Base-by-base conservation (phyloP, 2,113 vertebrate species). In the Saguinus imperator region DNA sequence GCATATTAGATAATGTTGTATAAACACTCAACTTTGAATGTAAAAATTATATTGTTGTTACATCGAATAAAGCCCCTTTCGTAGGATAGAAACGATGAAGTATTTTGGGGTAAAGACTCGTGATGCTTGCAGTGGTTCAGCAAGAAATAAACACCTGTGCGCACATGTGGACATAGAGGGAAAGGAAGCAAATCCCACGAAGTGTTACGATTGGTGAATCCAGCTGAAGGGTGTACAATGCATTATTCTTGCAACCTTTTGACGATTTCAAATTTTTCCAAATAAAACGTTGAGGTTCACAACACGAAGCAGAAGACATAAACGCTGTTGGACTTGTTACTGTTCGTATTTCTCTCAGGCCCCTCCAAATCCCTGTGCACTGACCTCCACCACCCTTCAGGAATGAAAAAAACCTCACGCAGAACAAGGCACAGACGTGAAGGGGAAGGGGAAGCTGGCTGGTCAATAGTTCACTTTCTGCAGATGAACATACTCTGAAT, bases 261-360 rank as follows among this genome's bases (percentile, higher is more conserved):
- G 40, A 86, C 4, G 45, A 91, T 89, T 95, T 94, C 45, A 73
- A 35, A 89, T 85, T 80, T 77, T 87, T 90, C 40, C 27, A 61
- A 64, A 40, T 66, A 66, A 86, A 75, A 81, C 61, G 9, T 27
- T 83, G 27, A 86, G 6, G 13, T 50, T 85, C 52, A 48, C 27
- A 73, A 80, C 20, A 48, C 4, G 23, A 52, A 75, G 55, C 73
- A 81, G 37, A 92, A 2, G 14, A 85, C 32, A 48, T 8, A 83
- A 40, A 68, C 6, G 13, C 68, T 48, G 68, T 52, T 81, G n/a
- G 14, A 68, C 37, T 55, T 96, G 83, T 91, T 57, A 45, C 37
- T 25, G 50, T 1, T 40, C 10, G 21, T 79, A 55, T 64, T 52
- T 23, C 52, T 88, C 43, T 82, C 32, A 6, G 55, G 37, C 52